A percentile compares a stretch with the other conserved stretches of the same genome.
Conservation (phyloP, 2,113 vertebrate species). For the Atlantisia rogersi region DNA sequence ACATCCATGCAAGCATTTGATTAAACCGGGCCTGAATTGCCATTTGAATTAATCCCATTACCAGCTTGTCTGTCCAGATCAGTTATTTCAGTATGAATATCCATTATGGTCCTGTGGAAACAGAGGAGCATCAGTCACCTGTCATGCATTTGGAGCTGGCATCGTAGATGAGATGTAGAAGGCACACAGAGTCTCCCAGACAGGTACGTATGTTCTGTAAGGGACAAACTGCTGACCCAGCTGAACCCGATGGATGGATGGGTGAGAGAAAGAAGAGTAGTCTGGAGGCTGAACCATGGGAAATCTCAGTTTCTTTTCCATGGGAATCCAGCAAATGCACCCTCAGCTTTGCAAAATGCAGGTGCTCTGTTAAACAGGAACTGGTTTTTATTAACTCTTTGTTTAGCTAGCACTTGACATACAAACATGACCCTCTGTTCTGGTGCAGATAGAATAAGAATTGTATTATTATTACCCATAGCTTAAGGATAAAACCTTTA, state of each 20-base stretch:
- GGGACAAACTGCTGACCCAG: not conserved
- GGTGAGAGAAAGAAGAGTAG: not conserved
- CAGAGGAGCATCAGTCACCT: fast-evolving
- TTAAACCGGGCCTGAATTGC: not conserved
- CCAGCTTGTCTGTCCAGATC: not conserved
- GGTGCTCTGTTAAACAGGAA: not conserved
- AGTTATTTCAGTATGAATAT: not conserved
- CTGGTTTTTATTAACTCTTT: not conserved
- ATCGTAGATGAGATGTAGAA: not conserved
- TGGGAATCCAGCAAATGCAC: not conserved
- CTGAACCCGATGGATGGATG: too few relatives aligned
- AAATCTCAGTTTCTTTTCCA: not conserved
- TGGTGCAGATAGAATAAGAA: not conserved
- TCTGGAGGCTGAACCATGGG: fast-evolving
- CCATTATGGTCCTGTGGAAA: not conserved
- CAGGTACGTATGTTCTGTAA: not conserved
- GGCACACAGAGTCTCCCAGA: too few relatives aligned
- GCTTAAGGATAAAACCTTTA: not conserved
- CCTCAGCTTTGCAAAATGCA: not conserved
- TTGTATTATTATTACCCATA: not conserved
- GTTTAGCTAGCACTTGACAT: not conserved
- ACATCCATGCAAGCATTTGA: not conserved
- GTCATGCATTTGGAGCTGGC: fast-evolving
- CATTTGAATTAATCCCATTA: not conserved
- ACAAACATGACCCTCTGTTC: not conserved